Conservation (phyloP, 1,140 invertebrate species). For the Tribolium madens region DNA sequence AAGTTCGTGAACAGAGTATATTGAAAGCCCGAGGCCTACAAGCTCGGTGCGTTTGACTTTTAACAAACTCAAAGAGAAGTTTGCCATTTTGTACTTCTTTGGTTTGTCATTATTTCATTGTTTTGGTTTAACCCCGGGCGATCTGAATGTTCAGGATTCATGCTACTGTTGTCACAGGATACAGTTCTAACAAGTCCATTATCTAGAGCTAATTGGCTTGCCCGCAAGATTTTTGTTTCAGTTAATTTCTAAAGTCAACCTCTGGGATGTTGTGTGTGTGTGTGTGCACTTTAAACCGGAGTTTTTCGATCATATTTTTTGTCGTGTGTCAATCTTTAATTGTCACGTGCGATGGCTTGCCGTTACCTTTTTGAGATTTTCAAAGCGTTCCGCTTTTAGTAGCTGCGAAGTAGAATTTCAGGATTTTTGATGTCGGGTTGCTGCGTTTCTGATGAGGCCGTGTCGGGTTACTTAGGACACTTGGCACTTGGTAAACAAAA, state of each 20-base stretch:
- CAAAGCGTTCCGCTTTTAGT: slow-evolving; percentile 29
- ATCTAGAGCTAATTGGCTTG: slow-evolving; percentile 2
- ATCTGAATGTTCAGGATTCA: slow-evolving; percentile 12
- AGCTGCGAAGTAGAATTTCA: slow-evolving; percentile 31
- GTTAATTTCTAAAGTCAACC: no score
- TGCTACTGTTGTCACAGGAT: slow-evolving; percentile 9
- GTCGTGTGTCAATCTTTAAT: not conserved
- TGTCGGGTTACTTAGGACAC: slow-evolving; percentile 24
- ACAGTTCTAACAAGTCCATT: slow-evolving; percentile 9
- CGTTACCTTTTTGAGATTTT: slow-evolving; percentile 23
- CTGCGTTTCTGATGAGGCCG: slow-evolving; percentile 1
- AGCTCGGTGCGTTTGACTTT: slow-evolving; percentile 45
- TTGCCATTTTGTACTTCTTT: slow-evolving; percentile 55
- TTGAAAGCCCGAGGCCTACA: slow-evolving; percentile 48
- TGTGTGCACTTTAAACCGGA: no score
- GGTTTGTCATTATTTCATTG: slow-evolving; percentile 60
- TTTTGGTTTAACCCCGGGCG: slow-evolving; percentile 45
- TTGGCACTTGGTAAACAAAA: slow-evolving; percentile 31
- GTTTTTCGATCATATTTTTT: not conserved
- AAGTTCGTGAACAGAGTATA: slow-evolving; percentile 40
- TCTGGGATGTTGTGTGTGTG: no score
- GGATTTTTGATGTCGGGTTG: slow-evolving; percentile 18
- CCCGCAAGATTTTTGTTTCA: not conserved
- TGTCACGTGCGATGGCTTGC: slow-evolving; percentile 23
- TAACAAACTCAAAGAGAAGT: slow-evolving; percentile 44